Base-by-base conservation (phyloP, 2,888 invertebrate species). In the Pteria penguin region DNA sequence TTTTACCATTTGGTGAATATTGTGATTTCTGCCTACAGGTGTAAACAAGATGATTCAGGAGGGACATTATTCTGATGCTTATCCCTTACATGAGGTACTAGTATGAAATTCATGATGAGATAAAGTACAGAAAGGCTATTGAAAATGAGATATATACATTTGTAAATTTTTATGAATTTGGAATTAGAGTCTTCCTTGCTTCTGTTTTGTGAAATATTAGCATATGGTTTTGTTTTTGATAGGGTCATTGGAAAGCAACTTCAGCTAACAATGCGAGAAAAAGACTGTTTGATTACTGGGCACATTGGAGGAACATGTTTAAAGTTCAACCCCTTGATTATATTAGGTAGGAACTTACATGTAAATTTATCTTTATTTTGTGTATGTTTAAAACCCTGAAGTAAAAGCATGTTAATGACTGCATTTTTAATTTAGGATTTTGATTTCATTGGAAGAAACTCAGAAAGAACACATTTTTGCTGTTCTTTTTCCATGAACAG, bases 251-350 rank as follows among this genome's bases (percentile, higher is more conserved):
- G 89, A 90, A 91, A 71, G 61, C 80, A 8, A 83, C 84, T 4
- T 87, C 90, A 22, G 86, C 85, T n/a, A 76, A 84, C 31, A 91
- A 89, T 78, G 79, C 82, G 32, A 81, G 91, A 29, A 89, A 96
- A 88, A 93, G 95, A 55, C 93, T 97, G 33, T 95, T 95, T 90
- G 95, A 94, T 2, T 95, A 97, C 92, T 97, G 97, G 97, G 96
- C 96, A 4, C 94, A 95, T 52, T 93, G 97, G 32, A 93, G 93
- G 11, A 96, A 95, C 92, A 96, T 96, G 92, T 94, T 96, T 89
- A 95, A 96, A 79, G 96, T 96, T 89, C 97, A 97, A 91, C 97
- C 97, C 0, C 91, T 97, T 78, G 97, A 97, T 92, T 95, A 96
- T 89, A 94, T 97, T 68, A 96, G 97, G 93, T 92, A 82, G 54